A percentile compares a stretch with the other conserved stretches of the same genome.
phyloP scores from a whole-genome alignment of 2,797 vertebrate genomes.

The Agapornis canus region DNA sequence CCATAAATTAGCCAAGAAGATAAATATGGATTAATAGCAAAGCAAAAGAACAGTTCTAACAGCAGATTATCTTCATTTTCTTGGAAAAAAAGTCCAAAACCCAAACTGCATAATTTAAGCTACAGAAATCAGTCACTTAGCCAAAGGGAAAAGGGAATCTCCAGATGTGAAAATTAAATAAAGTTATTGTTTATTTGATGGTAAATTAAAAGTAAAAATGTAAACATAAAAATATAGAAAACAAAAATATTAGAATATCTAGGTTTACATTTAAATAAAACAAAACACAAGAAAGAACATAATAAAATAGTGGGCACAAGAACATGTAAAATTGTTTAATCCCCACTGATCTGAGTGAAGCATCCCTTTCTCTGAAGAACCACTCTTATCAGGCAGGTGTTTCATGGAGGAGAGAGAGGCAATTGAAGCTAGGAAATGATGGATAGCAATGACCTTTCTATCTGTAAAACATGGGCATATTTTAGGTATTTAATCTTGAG shows the following conservation, averaged over 20 bases:
- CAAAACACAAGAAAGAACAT: background rate
- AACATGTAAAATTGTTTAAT: background rate
- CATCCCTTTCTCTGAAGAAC: conserved; percentile 20
- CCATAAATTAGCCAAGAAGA: background rate
- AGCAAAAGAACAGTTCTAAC: background rate
- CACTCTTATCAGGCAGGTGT: background rate
- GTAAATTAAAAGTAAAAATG: background rate
- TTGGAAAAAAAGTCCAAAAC: background rate
- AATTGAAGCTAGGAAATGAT: conserved; percentile 56
- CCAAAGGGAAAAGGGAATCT: background rate
- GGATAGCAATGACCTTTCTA: conserved; percentile 69
- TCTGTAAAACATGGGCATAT: conserved; percentile 65
- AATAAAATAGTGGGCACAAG: background rate
- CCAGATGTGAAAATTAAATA: background rate
- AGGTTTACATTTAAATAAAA: background rate
- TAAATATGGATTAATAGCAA: background rate
- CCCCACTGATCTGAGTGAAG: background rate
- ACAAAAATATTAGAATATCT: background rate
- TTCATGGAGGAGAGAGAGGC: conserved; percentile 40
- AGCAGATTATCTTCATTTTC: background rate
- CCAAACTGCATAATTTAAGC: background rate
- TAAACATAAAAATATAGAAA: background rate
- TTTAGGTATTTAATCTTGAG: conserved; percentile 74
- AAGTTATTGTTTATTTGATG: background rate
- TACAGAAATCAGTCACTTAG: background rate